phyloP scores from a whole-genome alignment of 1,140 invertebrate genomes.

The Halesus radiatus region DNA sequence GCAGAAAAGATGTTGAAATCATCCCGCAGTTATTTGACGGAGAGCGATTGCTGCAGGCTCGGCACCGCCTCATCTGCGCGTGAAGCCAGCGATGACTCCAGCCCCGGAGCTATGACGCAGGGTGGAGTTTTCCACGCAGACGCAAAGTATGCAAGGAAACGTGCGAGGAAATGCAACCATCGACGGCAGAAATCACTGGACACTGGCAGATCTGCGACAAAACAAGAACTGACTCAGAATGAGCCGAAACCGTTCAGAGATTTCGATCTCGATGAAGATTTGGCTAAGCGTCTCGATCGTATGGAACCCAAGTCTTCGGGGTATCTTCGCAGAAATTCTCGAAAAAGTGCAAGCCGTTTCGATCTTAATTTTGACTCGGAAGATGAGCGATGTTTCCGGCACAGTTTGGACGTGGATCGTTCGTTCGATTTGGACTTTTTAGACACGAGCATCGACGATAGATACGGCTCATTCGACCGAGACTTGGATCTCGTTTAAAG shows the following conservation, averaged over 20 bases:
- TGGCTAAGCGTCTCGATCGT: constrained; percentile 51
- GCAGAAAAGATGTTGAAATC: constrained; percentile 55
- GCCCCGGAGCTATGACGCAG: constrained; percentile 50
- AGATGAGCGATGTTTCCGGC: constrained; percentile 54
- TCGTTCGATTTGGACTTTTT: constrained; percentile 54
- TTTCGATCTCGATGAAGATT: constrained; percentile 54
- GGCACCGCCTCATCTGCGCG: constrained; percentile 45
- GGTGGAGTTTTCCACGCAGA: constrained; percentile 39
- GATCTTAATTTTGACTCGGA: constrained; percentile 56
- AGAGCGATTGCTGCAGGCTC: constrained; percentile 49
- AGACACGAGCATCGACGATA: constrained; percentile 51
- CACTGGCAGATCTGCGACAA: constrained; percentile 40
- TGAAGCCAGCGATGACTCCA: constrained; percentile 52
- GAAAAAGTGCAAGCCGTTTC: constrained; percentile 52
- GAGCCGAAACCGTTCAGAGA: constrained; percentile 50
- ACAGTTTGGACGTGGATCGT: constrained; percentile 53
- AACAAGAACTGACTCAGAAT: constrained; percentile 36
- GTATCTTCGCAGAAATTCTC: constrained; percentile 42
- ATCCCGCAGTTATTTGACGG: constrained; percentile 52
- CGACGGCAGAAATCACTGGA: constrained; percentile 52
- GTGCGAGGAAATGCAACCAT: constrained; percentile 48
- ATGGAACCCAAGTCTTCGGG: constrained; percentile 48
- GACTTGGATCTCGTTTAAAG: constrained; percentile 56
- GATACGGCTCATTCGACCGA: constrained; percentile 55
- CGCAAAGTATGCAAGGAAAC: constrained; percentile 47